Evolutionary conservation across 2,113 vertebrate species (phyloP).

Genomic region (Halichoeres trimaculatus): DNA sequence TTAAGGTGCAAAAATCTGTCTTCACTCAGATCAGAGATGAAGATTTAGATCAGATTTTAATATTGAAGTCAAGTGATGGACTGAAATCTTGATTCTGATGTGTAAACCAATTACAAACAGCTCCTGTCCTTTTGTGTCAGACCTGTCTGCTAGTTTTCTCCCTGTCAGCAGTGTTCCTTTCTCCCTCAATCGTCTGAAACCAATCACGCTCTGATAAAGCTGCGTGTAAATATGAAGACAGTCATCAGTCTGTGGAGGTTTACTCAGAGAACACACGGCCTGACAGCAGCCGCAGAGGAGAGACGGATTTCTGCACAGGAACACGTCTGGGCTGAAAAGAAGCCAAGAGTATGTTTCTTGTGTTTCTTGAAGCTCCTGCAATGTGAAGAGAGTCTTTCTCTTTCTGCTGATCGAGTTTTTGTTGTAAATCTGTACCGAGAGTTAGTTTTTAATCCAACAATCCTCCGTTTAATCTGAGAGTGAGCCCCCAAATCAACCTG

Average conservation of each 20-base stretch:
- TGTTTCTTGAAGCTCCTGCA: too few species aligned
- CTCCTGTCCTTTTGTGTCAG: constrained; percentile 86
- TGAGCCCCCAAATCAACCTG: too few species aligned
- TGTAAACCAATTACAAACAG: constrained; percentile 79
- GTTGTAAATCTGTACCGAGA: too few species aligned
- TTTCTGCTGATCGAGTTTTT: too few species aligned
- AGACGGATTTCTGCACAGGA: constrained; percentile 33
- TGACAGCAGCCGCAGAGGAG: constrained; percentile 70
- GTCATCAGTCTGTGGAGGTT: constrained; percentile 93
- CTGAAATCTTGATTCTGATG: background rate
- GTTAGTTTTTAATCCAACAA: too few species aligned
- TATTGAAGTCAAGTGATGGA: too few species aligned
- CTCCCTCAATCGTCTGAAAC: constrained; percentile 88
- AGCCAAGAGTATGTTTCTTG: background rate
- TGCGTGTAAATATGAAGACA: constrained; percentile 93
- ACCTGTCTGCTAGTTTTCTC: constrained; percentile 87
- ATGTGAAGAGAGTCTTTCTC: too few species aligned
- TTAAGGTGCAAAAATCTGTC: background rate
- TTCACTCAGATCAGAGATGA: background rate
- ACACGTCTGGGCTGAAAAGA: constrained; percentile 20
- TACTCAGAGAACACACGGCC: constrained; percentile 85
- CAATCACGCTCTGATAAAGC: constrained; percentile 91
- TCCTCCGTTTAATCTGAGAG: too few species aligned
- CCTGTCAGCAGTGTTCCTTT: constrained; percentile 90
- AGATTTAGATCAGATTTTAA: background rate